Evolutionary conservation across 2,113 vertebrate species (phyloP).

Genomic region (Patagioenas fasciata): DNA sequence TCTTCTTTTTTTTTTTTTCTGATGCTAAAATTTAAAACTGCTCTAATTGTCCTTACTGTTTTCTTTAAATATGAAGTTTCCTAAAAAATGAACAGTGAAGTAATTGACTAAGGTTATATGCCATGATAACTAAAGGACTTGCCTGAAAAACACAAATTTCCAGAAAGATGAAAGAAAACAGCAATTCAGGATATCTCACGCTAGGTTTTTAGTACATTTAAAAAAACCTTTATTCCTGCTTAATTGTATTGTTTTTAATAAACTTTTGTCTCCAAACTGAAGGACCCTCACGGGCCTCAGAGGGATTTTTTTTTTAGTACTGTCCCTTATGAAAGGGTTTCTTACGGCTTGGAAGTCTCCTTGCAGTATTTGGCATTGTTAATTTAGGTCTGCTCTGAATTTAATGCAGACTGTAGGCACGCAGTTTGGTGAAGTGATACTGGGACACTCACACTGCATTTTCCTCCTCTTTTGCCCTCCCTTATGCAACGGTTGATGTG

Average conservation of each 20-base stretch:
- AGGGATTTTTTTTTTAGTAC: background rate
- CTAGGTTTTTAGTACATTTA: background rate
- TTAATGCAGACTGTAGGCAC: background rate
- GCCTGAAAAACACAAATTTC: background rate
- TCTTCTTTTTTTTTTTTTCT: background rate
- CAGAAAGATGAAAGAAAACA: background rate
- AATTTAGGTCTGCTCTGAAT: constrained; percentile 10
- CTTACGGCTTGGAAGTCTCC: background rate
- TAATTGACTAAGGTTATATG: background rate
- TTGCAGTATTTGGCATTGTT: background rate
- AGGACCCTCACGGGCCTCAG: background rate
- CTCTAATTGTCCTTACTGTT: background rate
- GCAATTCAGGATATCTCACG: background rate
- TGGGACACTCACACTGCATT: background rate
- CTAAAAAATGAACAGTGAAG: background rate
- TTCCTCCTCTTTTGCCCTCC: background rate
- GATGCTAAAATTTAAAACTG: background rate
- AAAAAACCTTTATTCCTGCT: background rate
- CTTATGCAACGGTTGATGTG: background rate
- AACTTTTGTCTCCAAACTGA: background rate
- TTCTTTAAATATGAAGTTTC: background rate
- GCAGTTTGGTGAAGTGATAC: background rate
- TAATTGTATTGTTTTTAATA: background rate
- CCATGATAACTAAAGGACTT: background rate
- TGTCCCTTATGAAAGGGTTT: background rate